phyloP scores from a whole-genome alignment of 2,797 vertebrate genomes.

The Synanceia verrucosa region DNA sequence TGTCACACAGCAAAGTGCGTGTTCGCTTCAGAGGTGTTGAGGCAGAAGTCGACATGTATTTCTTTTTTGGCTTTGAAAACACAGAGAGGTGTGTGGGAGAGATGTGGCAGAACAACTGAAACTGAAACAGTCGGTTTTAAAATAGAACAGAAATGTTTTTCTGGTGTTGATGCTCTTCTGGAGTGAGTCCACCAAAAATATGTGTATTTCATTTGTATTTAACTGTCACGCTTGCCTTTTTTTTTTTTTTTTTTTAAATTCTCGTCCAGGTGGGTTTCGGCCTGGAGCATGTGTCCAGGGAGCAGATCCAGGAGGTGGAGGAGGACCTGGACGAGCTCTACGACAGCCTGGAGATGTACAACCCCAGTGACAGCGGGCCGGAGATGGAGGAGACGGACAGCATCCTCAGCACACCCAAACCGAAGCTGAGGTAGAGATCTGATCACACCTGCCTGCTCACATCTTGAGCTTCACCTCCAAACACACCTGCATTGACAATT shows the following conservation, averaged over 20 bases:
- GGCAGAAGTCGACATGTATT: slow-evolving; percentile 9
- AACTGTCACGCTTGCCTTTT: no score
- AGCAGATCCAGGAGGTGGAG: slow-evolving; percentile 96
- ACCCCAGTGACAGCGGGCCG: slow-evolving; percentile 96
- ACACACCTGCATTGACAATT: not conserved
- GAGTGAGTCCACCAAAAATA: not conserved
- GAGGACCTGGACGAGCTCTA: slow-evolving; percentile 97
- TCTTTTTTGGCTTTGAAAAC: slow-evolving; percentile 17
- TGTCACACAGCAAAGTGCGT: not conserved
- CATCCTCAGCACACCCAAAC: slow-evolving; percentile 96
- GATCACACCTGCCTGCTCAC: not conserved
- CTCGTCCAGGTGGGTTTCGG: slow-evolving; percentile 88
- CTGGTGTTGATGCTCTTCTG: slow-evolving; percentile 3
- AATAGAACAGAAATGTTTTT: slow-evolving; percentile 33
- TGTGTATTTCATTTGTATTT: no score
- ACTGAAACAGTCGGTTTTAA: slow-evolving; percentile 35
- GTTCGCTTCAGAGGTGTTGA: not conserved
- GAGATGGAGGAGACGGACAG: slow-evolving; percentile 98
- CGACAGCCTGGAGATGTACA: slow-evolving; percentile 97
- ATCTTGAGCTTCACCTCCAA: not conserved
- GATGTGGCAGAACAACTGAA: slow-evolving; percentile 41
- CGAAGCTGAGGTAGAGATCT: slow-evolving; percentile 76
- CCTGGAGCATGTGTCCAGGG: slow-evolving; percentile 89
- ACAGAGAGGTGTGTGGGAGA: slow-evolving; percentile 29
- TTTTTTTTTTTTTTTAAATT: not conserved